Conservation (phyloP, 2,113 vertebrate species). For the Alouatta palliata region DNA sequence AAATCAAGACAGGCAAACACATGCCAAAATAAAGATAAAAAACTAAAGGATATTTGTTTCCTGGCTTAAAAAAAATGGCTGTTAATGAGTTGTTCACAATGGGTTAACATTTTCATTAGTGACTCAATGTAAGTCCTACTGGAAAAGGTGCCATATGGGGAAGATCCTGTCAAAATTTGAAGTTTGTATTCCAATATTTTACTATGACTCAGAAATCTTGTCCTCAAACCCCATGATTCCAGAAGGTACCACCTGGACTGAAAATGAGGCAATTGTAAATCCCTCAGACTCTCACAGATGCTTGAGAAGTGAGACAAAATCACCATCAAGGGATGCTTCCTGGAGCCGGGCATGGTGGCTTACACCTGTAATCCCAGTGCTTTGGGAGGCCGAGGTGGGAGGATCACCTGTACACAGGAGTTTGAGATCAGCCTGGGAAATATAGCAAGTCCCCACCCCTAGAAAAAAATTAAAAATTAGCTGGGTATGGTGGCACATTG, state of each 20-base stretch:
- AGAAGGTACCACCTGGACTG: neutral
- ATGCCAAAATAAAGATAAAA: neutral
- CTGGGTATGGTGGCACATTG: too few relatives aligned
- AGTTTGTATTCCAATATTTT: neutral
- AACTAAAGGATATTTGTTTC: neutral
- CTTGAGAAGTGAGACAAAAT: neutral
- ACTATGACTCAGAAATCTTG: neutral
- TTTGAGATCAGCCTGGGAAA: too few relatives aligned
- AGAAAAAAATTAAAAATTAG: too few relatives aligned
- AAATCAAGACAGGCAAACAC: conserved; percentile 38
- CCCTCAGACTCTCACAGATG: neutral
- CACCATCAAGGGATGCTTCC: neutral
- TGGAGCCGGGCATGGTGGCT: too few relatives aligned
- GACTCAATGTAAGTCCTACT: neutral
- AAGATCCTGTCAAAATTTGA: neutral
- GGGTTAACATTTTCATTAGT: neutral
- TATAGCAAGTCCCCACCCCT: too few relatives aligned
- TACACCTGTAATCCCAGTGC: too few relatives aligned
- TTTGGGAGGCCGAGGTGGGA: too few relatives aligned
- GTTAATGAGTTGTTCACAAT: neutral
- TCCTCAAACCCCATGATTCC: too few relatives aligned
- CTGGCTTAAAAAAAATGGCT: neutral
- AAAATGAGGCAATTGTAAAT: neutral
- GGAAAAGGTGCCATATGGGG: neutral
- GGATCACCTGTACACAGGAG: too few relatives aligned